Evolutionary conservation across 2,888 invertebrate genomes (phyloP), one percentile per base, ranked within the genome.

Genomic region (Platycnemis pennipes): DNA sequence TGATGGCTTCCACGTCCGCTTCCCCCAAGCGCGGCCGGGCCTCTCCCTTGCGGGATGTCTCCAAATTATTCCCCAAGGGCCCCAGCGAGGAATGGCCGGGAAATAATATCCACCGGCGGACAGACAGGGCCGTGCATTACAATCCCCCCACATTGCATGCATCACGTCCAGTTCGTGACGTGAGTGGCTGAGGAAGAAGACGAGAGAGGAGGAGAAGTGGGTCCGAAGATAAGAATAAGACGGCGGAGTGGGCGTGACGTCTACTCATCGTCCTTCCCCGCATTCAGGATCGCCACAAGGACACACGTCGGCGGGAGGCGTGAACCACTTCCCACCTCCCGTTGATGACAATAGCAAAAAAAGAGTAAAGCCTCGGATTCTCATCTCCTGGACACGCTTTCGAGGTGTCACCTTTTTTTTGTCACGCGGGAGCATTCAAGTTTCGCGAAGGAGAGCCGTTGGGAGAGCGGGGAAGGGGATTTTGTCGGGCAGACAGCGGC

Each of bases 381-480:
- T 77, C 77, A 77, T 77, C 77, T 77, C 31, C 31, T 77, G 77
- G 77, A 77, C 77, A 77, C 37, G 77, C 77, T 77, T 77, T 77
- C 37, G 37, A 77, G 77, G 37, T 77, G 77, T 77, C 77, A 26
- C 77, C 77, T 26, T 37, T 22, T 26, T 37, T 22, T 37, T 16
- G n/a, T 63, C 37, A 77, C 37, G 77, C 37, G 31, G 37, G 11
- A n/a, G 77, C 37, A 77, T 77, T 77, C 77, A 77, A 77, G 8
- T 77, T 77, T 77, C 37, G 31, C 26, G 77, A 77, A 37, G 77
- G 63, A 8, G 63, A 37, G 77, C 31, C 37, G n/a, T n/a, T n/a
- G n/a, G 63, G 63, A 63, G 77, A 37, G 77, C 13, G 11, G 37
- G 13, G 69, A 22, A 7, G 69, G n/a, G n/a, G n/a, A n/a, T n/a